A percentile compares a stretch with the other conserved stretches of the same genome.
Conservation (phyloP, 2,888 invertebrate species). For the Caenorhabditis sp. region DNA sequence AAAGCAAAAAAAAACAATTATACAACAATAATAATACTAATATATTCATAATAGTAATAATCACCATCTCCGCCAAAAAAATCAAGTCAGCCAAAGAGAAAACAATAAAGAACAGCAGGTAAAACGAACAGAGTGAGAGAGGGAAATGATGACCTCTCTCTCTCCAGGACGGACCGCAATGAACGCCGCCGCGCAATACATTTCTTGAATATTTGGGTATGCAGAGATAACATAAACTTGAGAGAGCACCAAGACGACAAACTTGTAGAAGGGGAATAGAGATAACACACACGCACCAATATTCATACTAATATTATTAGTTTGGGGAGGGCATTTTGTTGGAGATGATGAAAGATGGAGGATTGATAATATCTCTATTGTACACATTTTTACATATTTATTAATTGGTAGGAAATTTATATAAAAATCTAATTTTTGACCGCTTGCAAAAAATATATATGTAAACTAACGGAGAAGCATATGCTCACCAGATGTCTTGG, state of each 20-base stretch:
- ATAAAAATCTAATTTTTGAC: no score
- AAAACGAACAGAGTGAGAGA: slow-evolving; percentile 15
- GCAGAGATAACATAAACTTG: not conserved
- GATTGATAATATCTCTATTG: not conserved
- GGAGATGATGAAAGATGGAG: not conserved
- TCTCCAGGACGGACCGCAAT: slow-evolving; percentile 21
- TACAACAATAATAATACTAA: not conserved
- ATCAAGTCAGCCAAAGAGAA: not conserved
- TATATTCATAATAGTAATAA: not conserved
- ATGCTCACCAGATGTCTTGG: not conserved
- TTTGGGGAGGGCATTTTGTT: not conserved
- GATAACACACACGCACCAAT: not conserved
- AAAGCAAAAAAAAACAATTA: not conserved
- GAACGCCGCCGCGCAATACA: slow-evolving; percentile 11
- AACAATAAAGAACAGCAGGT: slow-evolving; percentile 3
- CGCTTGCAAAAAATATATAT: not conserved
- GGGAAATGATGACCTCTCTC: slow-evolving; percentile 41
- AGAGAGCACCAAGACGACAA: not conserved
- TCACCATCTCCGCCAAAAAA: not conserved
- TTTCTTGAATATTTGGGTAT: not conserved
- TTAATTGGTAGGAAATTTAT: not conserved
- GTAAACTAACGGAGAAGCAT: not conserved
- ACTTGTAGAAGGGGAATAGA: not conserved
- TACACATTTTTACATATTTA: not conserved
- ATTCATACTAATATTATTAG: not conserved